Evolutionary conservation across 2,888 invertebrate genomes (phyloP).

Genomic region (Agrypnus murinus): DNA sequence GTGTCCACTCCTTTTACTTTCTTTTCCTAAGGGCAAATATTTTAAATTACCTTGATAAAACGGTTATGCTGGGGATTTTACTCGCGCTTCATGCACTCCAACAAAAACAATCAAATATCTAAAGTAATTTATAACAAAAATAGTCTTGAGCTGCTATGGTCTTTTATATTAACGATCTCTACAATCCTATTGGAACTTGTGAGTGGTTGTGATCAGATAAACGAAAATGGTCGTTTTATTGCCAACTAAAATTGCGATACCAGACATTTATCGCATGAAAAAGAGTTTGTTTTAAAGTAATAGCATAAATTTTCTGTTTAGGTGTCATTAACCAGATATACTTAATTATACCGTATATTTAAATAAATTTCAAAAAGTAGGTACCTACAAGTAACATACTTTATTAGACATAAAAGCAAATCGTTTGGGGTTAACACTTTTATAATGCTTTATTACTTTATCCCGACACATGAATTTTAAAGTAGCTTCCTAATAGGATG

Average conservation of each 20-base stretch:
- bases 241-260: conserved; percentile 20
- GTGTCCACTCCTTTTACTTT: background rate
- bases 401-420: too few relatives aligned
- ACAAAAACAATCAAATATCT: conserved; percentile 26
- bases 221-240: conserved; percentile 28
- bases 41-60: too few relatives aligned
- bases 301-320: conserved; percentile 16
- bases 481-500: conserved; percentile 3
- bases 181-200: conserved; percentile 26
- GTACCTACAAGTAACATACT: too few relatives aligned
- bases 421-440: conserved; percentile 3
- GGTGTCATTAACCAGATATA: too few relatives aligned
- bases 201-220: conserved; percentile 29
- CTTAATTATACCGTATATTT: too few relatives aligned
- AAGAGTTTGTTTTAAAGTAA: conserved; percentile 10
- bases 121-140: conserved; percentile 14
- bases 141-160: conserved; percentile 14
- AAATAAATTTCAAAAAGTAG: too few relatives aligned
- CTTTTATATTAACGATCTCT: conserved; percentile 24
- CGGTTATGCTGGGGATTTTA: too few relatives aligned
- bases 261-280: conserved; percentile 2
- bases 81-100: background rate
- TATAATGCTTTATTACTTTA: conserved; percentile 9
- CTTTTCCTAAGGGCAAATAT: background rate
- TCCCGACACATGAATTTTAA: conserved; percentile 8